A percentile compares a stretch with the other conserved stretches of the same genome.
Evolutionary conservation across 1,140 invertebrate genomes (phyloP).

Genomic region (Procambarus virginalis): DNA sequence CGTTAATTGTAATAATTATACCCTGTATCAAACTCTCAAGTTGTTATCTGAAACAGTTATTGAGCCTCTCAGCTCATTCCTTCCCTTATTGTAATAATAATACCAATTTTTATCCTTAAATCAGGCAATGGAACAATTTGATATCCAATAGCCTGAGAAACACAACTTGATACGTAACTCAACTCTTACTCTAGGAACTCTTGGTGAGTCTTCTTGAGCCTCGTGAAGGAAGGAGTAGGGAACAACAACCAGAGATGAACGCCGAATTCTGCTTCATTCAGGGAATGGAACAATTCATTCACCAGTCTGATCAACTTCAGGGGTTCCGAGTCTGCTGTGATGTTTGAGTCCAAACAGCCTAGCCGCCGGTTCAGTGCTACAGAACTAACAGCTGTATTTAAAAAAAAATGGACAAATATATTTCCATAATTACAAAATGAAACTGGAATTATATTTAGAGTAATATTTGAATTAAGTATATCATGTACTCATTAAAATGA

Average conservation of each 20-base stretch:
- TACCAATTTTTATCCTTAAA: no score
- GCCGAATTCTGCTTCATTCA: slow-evolving; percentile 29
- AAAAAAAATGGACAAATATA: not conserved
- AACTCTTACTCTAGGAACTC: slow-evolving; percentile 10
- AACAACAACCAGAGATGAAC: slow-evolving; percentile 20
- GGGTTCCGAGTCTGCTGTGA: slow-evolving; percentile 19
- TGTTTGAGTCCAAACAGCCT: slow-evolving; percentile 24
- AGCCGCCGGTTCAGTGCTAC: not conserved
- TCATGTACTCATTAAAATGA: no score
- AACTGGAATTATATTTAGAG: no score
- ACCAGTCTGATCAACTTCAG: slow-evolving; percentile 22
- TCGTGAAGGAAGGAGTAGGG: not conserved
- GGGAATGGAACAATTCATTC: slow-evolving; percentile 7
- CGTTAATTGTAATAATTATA: no score
- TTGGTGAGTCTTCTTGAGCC: slow-evolving; percentile 13
- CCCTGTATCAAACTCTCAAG: no score
- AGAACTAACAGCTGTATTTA: slow-evolving; percentile 15
- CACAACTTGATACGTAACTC: not conserved
- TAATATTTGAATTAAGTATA: no score
- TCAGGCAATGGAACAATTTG: no score
- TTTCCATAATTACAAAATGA: no score
- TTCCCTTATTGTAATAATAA: no score
- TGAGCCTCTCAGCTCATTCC: no score
- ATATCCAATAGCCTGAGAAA: not conserved
- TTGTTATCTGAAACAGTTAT: no score